Conservation (phyloP, 2,113 vertebrate species). For the Bos javanicus region DNA sequence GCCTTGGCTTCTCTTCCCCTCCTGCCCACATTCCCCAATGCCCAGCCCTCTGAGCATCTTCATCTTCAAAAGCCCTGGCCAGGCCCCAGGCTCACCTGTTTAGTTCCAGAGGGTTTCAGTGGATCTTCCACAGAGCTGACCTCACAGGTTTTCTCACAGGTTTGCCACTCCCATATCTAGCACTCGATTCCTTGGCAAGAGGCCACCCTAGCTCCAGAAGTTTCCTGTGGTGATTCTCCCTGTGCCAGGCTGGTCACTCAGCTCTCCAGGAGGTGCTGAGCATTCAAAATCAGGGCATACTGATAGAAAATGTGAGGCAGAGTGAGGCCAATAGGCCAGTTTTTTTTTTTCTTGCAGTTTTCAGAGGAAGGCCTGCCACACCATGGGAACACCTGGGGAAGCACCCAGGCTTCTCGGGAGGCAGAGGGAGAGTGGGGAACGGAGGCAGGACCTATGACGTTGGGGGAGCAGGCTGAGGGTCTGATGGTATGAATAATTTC, state of each 20-base stretch:
- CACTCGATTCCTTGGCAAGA: not conserved
- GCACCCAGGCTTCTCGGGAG: not conserved
- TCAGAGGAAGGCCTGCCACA: not conserved
- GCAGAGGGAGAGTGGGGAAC: too few species aligned
- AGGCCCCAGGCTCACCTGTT: not conserved
- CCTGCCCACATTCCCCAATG: not conserved
- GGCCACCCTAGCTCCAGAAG: not conserved
- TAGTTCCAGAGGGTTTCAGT: not conserved
- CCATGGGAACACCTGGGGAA: not conserved
- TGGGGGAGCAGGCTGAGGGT: not conserved
- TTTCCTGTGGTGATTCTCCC: not conserved
- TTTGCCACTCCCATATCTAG: not conserved
- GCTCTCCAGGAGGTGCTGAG: not conserved
- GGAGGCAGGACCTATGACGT: not conserved
- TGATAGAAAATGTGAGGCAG: not conserved
- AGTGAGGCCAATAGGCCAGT: not conserved
- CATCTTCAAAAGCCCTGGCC: not conserved
- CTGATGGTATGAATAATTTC: too few species aligned
- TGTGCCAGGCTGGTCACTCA: not conserved
- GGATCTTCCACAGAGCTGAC: not conserved
- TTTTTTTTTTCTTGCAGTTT: not conserved
- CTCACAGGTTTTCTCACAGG: not conserved
- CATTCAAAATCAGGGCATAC: not conserved
- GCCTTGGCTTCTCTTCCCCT: not conserved
- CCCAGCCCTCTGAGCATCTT: not conserved